Conservation (phyloP, 1,140 invertebrate genomes). For the Aphaenogaster rudis region DNA sequence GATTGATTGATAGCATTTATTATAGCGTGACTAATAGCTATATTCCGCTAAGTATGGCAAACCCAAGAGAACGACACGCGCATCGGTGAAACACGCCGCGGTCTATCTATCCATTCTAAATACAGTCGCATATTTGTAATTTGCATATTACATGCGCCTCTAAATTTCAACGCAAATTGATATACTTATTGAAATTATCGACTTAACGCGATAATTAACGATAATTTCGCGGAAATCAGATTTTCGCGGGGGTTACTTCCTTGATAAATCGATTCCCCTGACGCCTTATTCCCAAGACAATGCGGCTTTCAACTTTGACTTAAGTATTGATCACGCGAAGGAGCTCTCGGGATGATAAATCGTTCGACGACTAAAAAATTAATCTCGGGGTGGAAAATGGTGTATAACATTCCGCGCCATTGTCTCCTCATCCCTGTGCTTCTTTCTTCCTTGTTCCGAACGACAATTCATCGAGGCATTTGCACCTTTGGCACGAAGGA, state of each 20-base stretch:
- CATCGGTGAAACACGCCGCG: slow-evolving; percentile 22
- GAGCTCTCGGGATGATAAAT: slow-evolving; percentile 66
- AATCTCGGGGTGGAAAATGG: slow-evolving; percentile 63
- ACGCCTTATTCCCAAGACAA: slow-evolving; percentile 46
- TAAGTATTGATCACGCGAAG: slow-evolving; percentile 60
- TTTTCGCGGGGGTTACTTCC: not conserved
- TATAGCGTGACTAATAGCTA: slow-evolving; percentile 62
- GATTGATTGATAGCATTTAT: slow-evolving; percentile 62
- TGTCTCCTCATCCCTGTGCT: slow-evolving; percentile 60
- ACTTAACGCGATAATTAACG: slow-evolving; percentile 39
- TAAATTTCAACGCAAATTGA: slow-evolving; percentile 29
- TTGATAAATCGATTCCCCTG: slow-evolving; percentile 49
- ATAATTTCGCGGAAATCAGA: slow-evolving; percentile 25
- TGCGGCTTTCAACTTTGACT: slow-evolving; percentile 59
- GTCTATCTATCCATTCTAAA: slow-evolving; percentile 33
- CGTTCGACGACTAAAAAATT: slow-evolving; percentile 67
- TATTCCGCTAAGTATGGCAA: slow-evolving; percentile 19
- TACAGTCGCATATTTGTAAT: not conserved
- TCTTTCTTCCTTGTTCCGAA: slow-evolving; percentile 50
- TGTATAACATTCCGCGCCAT: slow-evolving; percentile 68
- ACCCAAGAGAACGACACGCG: slow-evolving; percentile 5
- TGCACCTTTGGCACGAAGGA: slow-evolving; percentile 70
- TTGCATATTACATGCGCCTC: not conserved
- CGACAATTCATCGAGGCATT: slow-evolving; percentile 68
- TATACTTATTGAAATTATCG: slow-evolving; percentile 48